Conservation (phyloP, 2,888 invertebrate genomes). For the Eupithecia insigniata region DNA sequence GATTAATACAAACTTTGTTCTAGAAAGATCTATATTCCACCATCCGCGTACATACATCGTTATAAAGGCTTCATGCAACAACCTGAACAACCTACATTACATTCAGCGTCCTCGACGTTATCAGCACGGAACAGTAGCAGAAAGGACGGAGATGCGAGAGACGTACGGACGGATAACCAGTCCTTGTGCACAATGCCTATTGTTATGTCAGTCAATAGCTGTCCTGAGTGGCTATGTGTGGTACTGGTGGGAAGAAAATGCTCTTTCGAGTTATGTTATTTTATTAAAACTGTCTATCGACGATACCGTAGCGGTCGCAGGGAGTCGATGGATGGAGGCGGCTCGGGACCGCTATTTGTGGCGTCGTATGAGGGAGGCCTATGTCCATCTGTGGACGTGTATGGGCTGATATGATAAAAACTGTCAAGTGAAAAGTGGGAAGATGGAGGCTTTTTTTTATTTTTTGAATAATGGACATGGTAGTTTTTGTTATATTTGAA, state of each 20-base stretch:
- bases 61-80: not conserved
- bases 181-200: slow-evolving; percentile 74
- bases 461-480: not conserved
- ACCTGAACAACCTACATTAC: slow-evolving; percentile 34
- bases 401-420: too few species aligned
- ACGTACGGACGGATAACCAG: slow-evolving; percentile 72
- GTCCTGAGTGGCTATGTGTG: slow-evolving; percentile 50
- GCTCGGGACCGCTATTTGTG: too few species aligned
- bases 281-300: too few species aligned
- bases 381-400: too few species aligned
- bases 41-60: not conserved
- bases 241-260: slow-evolving; percentile 22
- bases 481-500: too few species aligned
- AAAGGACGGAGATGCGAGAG: slow-evolving; percentile 47
- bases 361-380: too few species aligned
- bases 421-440: not conserved
- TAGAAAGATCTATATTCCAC: not conserved
- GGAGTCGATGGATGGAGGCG: too few species aligned
- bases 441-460: not conserved
- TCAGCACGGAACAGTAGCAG: slow-evolving; percentile 76
- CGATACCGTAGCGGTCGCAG: too few species aligned
- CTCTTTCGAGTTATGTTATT: not conserved
- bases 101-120: slow-evolving; percentile 59
- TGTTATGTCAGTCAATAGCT: slow-evolving; percentile 71
- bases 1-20: not conserved